These are phyloP conservation scores for Rugalucina vietnamica DNA, from an alignment of 2,888 invertebrate species.

Conservation along the genomic window DNA sequence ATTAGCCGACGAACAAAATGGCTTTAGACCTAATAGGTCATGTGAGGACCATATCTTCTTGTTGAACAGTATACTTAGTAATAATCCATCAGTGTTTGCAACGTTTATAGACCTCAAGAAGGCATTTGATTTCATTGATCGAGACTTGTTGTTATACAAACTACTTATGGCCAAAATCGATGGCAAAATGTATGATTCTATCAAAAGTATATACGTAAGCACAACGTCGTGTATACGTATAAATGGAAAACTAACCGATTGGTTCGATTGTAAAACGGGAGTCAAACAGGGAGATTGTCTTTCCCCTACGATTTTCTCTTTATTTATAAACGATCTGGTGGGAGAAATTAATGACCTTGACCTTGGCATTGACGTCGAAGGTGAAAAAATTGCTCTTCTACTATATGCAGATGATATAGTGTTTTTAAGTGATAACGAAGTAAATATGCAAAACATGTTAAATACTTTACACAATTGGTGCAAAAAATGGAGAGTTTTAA, in stretches of 20 bases:
- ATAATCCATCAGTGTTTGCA: no score
- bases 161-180: slow-evolving; percentile 7
- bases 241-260: not conserved
- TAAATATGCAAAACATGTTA: not conserved
- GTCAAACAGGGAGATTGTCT: slow-evolving; percentile 25
- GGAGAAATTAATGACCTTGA: not conserved
- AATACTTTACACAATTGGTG: not conserved
- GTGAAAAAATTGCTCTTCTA: not conserved
- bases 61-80: no score
- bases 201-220: not conserved
- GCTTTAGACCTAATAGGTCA: no score
- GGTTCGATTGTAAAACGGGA: slow-evolving; percentile 1
- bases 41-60: no score
- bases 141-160: slow-evolving; percentile 20
- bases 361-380: not conserved
- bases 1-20: no score
- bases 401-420: slow-evolving; percentile 13
- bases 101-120: slow-evolving; percentile 32
- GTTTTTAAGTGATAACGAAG: not conserved
- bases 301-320: slow-evolving; percentile 15
- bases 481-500: not conserved
- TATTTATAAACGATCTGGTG: slow-evolving; percentile 8
- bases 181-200: slow-evolving; percentile 24
- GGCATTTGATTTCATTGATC: slow-evolving; percentile 24
- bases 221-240: not conserved